phyloP scores from a whole-genome alignment of 2,113 vertebrate species.

The Onychostoma macrolepis region DNA sequence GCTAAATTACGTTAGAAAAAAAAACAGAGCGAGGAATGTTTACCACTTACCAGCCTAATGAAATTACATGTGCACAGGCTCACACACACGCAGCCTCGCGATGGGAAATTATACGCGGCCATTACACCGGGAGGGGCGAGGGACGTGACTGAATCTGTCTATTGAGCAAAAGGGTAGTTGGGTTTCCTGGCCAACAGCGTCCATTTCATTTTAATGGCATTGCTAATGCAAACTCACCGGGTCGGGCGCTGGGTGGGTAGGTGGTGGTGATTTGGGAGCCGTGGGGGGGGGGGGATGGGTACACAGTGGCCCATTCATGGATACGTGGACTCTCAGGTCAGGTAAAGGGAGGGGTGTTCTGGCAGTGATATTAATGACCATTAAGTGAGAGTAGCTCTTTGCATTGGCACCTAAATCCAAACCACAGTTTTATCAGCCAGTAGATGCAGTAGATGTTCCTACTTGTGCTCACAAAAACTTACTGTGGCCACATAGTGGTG shows the following conservation, averaged over 20 bases:
- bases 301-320: conserved; percentile 57
- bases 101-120: conserved; percentile 53
- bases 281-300: conserved; percentile 1
- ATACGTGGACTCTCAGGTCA: conserved; percentile 44
- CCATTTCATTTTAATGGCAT: conserved; percentile 59
- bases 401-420: conserved; percentile 13
- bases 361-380: conserved; percentile 44
- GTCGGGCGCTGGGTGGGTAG: conserved; percentile 37
- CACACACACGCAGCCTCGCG: conserved; percentile 38
- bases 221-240: conserved; percentile 55
- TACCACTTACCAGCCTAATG: conserved; percentile 51
- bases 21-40: conserved; percentile 44
- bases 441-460: conserved; percentile 21
- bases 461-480: not conserved
- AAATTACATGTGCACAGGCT: conserved; percentile 55
- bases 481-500: not conserved
- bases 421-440: conserved; percentile 51
- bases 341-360: conserved; percentile 44
- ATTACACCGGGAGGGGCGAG: conserved; percentile 53
- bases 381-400: conserved; percentile 49
- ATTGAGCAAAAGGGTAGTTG: conserved; percentile 53
- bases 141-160: conserved; percentile 48
- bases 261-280: conserved; percentile 33
- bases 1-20: conserved; percentile 43
- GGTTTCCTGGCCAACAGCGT: conserved; percentile 55